A percentile compares a stretch with the other conserved stretches of the same genome.
These are phyloP conservation scores for Tupaia chinensis DNA, from an alignment of 2,113 vertebrate species.

Conservation along the genomic window DNA sequence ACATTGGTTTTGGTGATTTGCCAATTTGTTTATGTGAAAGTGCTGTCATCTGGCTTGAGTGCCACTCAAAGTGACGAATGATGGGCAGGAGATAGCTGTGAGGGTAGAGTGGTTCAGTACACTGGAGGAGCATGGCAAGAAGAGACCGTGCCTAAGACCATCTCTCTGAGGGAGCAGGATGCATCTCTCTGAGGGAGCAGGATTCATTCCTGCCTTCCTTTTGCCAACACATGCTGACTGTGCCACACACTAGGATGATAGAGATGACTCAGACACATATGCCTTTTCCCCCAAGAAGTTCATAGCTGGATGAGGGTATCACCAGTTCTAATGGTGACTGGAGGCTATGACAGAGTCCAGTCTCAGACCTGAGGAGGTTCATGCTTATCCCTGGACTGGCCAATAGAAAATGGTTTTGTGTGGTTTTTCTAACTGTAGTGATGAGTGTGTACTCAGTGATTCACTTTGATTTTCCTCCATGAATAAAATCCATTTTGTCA, in stretches of 20 bases:
- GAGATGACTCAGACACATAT: neutral
- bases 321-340: neutral
- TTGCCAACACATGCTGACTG: constrained; percentile 12
- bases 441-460: neutral
- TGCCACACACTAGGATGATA: neutral
- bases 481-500: neutral
- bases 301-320: neutral
- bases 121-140: neutral
- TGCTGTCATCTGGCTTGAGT: neutral
- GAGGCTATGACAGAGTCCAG: neutral
- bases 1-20: neutral
- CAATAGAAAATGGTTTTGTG: neutral
- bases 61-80: neutral
- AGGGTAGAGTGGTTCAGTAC: neutral
- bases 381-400: neutral
- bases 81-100: neutral
- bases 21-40: neutral
- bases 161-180: neutral
- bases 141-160: neutral
- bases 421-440: neutral
- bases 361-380: neutral
- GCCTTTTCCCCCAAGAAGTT: neutral
- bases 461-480: constrained; percentile 33
- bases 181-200: too few species aligned
- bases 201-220: constrained; percentile 11